Conservation (phyloP, 2,888 invertebrate species). For the Athrips mouffetella region DNA sequence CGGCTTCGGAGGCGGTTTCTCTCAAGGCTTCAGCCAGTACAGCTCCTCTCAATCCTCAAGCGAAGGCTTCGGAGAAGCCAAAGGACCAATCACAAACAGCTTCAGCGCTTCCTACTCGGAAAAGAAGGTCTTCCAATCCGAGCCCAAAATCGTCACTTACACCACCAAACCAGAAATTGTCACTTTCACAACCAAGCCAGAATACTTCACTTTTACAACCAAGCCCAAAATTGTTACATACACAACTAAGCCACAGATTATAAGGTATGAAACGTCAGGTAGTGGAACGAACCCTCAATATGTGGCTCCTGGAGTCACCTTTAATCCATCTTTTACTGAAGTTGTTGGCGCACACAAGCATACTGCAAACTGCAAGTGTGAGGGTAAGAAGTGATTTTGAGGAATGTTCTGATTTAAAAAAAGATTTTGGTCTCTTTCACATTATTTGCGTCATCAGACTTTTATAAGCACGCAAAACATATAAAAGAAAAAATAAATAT, state of each 20-base stretch:
- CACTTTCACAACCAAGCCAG: constrained; percentile 54
- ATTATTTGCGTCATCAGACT: neutral
- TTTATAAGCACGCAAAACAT: neutral
- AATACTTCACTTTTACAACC: constrained; percentile 52
- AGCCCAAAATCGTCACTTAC: constrained; percentile 49
- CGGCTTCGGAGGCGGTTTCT: constrained; percentile 11
- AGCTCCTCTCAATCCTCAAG: constrained; percentile 31
- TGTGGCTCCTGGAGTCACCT: constrained; percentile 54
- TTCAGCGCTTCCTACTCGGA: constrained; percentile 57
- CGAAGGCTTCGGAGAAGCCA: constrained; percentile 43
- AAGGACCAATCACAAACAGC: constrained; percentile 52
- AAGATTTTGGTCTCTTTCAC: neutral
- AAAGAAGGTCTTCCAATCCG: constrained; percentile 59
- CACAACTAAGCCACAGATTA: constrained; percentile 48
- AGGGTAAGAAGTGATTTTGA: constrained; percentile 48
- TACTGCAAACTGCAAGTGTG: constrained; percentile 62
- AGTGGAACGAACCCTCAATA: constrained; percentile 61
- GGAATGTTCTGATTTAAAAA: neutral
- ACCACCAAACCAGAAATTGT: constrained; percentile 58
- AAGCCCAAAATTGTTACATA: constrained; percentile 46
- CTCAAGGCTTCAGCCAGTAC: constrained; percentile 29
- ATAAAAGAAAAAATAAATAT: too few species aligned
- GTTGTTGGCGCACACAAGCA: constrained; percentile 54
- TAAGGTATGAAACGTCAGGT: constrained; percentile 63
- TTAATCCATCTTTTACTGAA: constrained; percentile 55